Evolutionary conservation across 1,140 invertebrate species (phyloP).

Genomic region (Amphibalanus amphitrite): DNA sequence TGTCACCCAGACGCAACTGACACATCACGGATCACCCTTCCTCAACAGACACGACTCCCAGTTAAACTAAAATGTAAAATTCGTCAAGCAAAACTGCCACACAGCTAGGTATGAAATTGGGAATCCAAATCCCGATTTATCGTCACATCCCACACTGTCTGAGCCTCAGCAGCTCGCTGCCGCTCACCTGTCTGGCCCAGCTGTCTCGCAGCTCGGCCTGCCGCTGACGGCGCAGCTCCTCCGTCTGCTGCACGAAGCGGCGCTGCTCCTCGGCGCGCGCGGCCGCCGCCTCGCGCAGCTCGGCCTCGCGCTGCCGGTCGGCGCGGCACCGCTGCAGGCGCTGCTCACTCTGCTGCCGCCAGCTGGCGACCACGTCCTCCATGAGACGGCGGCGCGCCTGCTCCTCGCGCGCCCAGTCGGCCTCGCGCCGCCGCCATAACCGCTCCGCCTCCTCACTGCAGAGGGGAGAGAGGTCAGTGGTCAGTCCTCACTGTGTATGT

Average conservation of each 20-base stretch:
- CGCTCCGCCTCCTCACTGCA: constrained; percentile 2
- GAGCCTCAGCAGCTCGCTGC: no score
- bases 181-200: neutral
- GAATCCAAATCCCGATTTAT: no score
- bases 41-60: no score
- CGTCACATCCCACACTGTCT: no score
- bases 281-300: neutral
- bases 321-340: neutral
- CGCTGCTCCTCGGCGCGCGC: neutral
- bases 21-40: no score
- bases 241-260: neutral
- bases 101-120: no score
- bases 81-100: no score
- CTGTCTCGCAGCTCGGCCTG: neutral
- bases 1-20: no score
- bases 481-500: neutral
- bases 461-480: no score
- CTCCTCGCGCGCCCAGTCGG: neutral
- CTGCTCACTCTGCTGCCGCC: neutral
- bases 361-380: neutral
- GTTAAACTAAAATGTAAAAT: no score
- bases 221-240: neutral
- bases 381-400: neutral
- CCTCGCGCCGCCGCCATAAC: neutral
- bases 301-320: neutral